Evolutionary conservation across 1,140 invertebrate genomes (phyloP).

Genomic region (Drosophila auraria): DNA sequence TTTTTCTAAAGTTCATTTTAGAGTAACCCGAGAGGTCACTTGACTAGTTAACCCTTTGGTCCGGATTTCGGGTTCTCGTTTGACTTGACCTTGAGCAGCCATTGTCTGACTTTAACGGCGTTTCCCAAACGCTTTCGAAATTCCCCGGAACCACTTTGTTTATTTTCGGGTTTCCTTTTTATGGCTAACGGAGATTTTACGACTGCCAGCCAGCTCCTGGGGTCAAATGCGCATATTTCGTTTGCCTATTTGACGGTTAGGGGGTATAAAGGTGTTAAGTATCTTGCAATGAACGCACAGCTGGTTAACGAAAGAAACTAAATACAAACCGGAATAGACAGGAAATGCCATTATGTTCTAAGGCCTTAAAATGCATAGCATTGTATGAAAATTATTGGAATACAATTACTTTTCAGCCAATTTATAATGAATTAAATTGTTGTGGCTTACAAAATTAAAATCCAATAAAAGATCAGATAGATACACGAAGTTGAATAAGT

Average conservation of each 20-base stretch:
- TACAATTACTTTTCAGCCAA: too few species aligned
- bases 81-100: constrained; percentile 51
- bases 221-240: constrained; percentile 50
- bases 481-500: too few species aligned
- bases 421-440: too few species aligned
- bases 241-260: constrained; percentile 11
- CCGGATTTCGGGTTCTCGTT: constrained; percentile 35
- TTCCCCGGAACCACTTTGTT: constrained; percentile 48
- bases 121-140: constrained; percentile 31
- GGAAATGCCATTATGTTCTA: constrained; percentile 4
- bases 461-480: too few species aligned
- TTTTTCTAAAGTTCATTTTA: constrained; percentile 62
- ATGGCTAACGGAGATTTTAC: constrained; percentile 40
- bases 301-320: constrained; percentile 31
- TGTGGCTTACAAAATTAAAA: not conserved
- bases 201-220: constrained; percentile 18
- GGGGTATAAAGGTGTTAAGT: constrained; percentile 55
- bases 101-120: constrained; percentile 56
- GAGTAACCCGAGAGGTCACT: constrained; percentile 49
- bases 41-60: constrained; percentile 71
- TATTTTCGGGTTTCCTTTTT: constrained; percentile 48
- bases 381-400: not conserved
- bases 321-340: not conserved
- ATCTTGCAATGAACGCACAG: constrained; percentile 39
- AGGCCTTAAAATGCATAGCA: not conserved